These are phyloP conservation scores for Lepus townsendii DNA, from an alignment of 2,797 vertebrate genomes.

Conservation along the genomic window DNA sequence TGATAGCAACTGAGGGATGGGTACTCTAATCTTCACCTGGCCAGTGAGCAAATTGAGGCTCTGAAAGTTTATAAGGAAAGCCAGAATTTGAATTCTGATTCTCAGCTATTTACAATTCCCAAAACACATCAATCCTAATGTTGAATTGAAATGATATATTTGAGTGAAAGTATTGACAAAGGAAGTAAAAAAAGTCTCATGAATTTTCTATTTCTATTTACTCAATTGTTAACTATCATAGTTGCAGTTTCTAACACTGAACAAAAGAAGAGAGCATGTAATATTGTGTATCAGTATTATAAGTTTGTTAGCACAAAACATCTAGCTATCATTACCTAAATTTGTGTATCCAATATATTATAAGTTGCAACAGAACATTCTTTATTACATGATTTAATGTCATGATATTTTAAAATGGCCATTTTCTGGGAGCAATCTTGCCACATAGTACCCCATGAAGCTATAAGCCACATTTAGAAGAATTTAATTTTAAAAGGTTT, in stretches of 20 bases:
- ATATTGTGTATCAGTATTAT: background rate
- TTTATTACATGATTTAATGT: slow-evolving; percentile 73
- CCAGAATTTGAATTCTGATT: slow-evolving; percentile 31
- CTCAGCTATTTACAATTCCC: slow-evolving; percentile 13
- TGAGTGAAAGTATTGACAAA: background rate
- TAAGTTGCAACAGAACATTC: slow-evolving; percentile 57
- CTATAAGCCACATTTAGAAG: slow-evolving; percentile 59
- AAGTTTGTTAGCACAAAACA: slow-evolving; percentile 71
- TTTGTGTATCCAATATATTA: slow-evolving; percentile 50
- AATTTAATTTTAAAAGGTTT: slow-evolving; percentile 70
- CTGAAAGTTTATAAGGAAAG: background rate
- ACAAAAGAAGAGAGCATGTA: background rate
- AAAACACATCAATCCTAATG: background rate
- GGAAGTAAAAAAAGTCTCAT: background rate
- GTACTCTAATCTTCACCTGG: background rate
- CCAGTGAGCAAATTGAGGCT: background rate
- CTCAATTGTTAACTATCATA: background rate
- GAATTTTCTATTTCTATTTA: slow-evolving; percentile 9
- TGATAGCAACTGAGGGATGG: background rate
- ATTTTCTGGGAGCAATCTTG: slow-evolving; percentile 73
- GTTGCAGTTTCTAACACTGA: background rate
- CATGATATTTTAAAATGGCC: slow-evolving; percentile 76
- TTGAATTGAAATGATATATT: background rate
- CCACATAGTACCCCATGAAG: slow-evolving; percentile 68
- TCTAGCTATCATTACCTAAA: slow-evolving; percentile 47